phyloP scores from a whole-genome alignment of 2,888 invertebrate species.

The Ophion slaviceki region DNA sequence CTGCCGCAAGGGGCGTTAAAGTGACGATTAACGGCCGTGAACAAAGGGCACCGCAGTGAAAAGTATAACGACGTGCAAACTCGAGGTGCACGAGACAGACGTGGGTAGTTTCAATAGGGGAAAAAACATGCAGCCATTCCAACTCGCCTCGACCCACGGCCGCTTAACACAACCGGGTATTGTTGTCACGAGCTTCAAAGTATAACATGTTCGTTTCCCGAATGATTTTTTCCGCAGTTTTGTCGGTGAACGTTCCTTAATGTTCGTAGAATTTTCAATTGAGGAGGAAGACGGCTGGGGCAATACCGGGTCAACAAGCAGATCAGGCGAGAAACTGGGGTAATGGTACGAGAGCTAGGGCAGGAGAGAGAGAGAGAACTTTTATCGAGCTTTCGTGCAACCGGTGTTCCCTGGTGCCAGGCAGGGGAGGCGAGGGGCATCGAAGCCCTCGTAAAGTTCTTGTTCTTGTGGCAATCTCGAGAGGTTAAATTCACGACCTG shows the following conservation, averaged over 20 bases:
- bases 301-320: neutral
- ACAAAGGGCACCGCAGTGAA: constrained; percentile 31
- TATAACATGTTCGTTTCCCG: neutral
- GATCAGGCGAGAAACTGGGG: neutral
- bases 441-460: constrained; percentile 23
- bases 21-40: constrained; percentile 32
- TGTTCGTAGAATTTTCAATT: neutral
- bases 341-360: neutral
- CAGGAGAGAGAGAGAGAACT: neutral
- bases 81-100: neutral
- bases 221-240: neutral
- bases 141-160: neutral
- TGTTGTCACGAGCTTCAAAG: constrained; percentile 6
- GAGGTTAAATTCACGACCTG: constrained; percentile 27
- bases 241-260: no score
- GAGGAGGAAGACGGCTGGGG: neutral
- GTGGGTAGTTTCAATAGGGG: constrained; percentile 6
- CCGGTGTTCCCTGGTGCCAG: constrained; percentile 30
- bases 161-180: neutral
- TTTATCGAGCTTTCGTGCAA: constrained; percentile 50
- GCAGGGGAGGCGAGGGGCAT: constrained; percentile 4
- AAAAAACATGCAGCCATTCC: constrained; percentile 7
- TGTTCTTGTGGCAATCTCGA: constrained; percentile 13
- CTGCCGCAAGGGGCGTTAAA: constrained; percentile 40
- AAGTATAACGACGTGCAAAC: constrained; percentile 43